Evolutionary conservation across 2,797 vertebrate genomes (phyloP).

Genomic region (Spizella passerina): DNA sequence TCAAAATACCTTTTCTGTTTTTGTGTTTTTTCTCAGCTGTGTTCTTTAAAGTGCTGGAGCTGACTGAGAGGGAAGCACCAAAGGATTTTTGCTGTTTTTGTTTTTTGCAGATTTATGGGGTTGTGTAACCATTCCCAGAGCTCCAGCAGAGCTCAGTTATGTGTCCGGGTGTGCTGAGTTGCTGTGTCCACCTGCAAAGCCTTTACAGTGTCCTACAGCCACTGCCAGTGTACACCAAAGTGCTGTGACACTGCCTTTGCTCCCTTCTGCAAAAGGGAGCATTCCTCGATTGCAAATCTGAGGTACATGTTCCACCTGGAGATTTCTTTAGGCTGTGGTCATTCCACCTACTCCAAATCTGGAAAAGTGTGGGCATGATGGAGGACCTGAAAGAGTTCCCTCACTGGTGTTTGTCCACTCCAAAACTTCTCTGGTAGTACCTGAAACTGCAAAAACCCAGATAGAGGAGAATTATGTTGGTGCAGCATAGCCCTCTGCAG

Average conservation of each 20-base stretch:
- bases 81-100: background rate
- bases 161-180: background rate
- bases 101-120: background rate
- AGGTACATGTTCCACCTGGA: background rate
- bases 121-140: background rate
- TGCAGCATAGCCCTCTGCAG: background rate
- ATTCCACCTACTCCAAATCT: background rate
- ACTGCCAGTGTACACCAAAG: background rate
- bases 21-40: background rate
- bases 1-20: rapidly evolving
- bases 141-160: background rate
- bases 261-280: background rate
- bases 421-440: background rate
- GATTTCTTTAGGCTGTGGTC: background rate
- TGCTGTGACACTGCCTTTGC: background rate
- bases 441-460: background rate
- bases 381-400: background rate
- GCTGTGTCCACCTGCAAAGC: background rate
- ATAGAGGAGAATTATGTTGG: no score
- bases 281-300: background rate
- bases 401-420: background rate
- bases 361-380: background rate
- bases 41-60: background rate
- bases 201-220: background rate
- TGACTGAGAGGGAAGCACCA: background rate